These are phyloP conservation scores for Alviniconcha strummeri DNA, from an alignment of 2,888 invertebrate genomes.

Conservation along the genomic window DNA sequence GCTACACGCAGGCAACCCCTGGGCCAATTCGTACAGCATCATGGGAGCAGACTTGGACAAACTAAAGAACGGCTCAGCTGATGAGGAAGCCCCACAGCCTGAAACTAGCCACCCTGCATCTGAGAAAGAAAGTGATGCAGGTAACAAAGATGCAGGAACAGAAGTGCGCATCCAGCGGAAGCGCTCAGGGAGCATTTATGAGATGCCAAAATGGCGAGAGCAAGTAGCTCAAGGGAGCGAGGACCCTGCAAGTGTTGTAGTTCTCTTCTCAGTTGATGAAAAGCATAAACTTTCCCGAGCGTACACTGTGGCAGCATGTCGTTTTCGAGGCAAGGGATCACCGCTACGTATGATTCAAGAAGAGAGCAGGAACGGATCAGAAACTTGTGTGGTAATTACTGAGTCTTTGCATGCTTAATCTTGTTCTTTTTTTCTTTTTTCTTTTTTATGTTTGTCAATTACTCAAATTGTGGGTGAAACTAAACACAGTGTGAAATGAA, in stretches of 20 bases:
- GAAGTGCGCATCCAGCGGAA: background rate
- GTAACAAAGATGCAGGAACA: background rate
- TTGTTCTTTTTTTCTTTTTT: background rate
- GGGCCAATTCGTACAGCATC: background rate
- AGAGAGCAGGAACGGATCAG: slow-evolving; percentile 1
- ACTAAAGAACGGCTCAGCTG: background rate
- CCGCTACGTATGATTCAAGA: background rate
- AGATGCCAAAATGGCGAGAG: slow-evolving; percentile 24
- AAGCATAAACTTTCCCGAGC: slow-evolving; percentile 15
- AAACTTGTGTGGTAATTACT: background rate
- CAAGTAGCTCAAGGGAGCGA: slow-evolving; percentile 1
- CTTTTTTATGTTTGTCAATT: background rate
- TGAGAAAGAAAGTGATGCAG: background rate
- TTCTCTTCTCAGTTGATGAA: slow-evolving; percentile 6
- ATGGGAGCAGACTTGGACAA: slow-evolving; percentile 34
- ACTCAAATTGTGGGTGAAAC: background rate
- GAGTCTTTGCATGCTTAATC: background rate
- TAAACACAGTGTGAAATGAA: too few relatives aligned
- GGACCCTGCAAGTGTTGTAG: background rate
- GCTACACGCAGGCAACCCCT: too few relatives aligned
- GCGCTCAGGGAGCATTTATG: slow-evolving; percentile 16
- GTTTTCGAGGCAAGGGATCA: background rate
- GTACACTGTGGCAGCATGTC: slow-evolving; percentile 20
- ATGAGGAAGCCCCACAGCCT: background rate
- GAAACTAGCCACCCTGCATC: background rate